Base-by-base conservation (phyloP, 2,113 vertebrate genomes). In the Rhodinocichla rosea region DNA sequence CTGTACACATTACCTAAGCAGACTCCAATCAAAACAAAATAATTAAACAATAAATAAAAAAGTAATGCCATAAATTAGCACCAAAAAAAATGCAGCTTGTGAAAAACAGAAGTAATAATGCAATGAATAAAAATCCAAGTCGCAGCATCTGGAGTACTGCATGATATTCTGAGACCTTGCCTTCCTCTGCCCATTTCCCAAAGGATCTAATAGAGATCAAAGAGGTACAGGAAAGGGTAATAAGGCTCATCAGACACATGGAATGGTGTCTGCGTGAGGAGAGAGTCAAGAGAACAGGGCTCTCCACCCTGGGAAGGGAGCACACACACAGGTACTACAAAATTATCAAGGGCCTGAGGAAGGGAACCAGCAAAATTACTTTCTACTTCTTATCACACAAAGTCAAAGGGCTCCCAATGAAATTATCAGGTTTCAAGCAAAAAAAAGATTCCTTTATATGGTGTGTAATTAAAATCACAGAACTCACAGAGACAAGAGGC, bases 301-400 rank as follows among this genome's bases (percentile, higher is more conserved):
- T 85, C 62, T 83, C 70, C 67, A 73, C 57, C 47, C 45, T 80
- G 49, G 67, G 50, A 93, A 76, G 26, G 33, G 14, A 92, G 40
- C n/a, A 37, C 42, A 55, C 42, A 62, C 18, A 19, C 15, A 60
- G 47, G 52, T 33, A 63, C 15, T 30, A 20, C 16, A 64, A 91
- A 77, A 85, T 79, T 60, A 56, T 23, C 9, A 86, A 80, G 22
- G n/a, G 70, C 57, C 56, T 82, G 62, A 44, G 33, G 59, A 88
- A 92, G 63, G 22, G 27, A 85, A 85, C n/a, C 65, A 94, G 75
- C 81, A 28, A 86, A 93, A 94, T 83, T 65, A 83, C 75, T 90
- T 93, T 69, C 57, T 88, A 26, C 49, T 76, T 87, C 87, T 91
- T 82, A 76, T 73, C 40, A 1, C 59, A 93, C 23, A 7, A 75